Evolutionary conservation across 2,888 invertebrate species (phyloP).

Genomic region (Folsomia candida): DNA sequence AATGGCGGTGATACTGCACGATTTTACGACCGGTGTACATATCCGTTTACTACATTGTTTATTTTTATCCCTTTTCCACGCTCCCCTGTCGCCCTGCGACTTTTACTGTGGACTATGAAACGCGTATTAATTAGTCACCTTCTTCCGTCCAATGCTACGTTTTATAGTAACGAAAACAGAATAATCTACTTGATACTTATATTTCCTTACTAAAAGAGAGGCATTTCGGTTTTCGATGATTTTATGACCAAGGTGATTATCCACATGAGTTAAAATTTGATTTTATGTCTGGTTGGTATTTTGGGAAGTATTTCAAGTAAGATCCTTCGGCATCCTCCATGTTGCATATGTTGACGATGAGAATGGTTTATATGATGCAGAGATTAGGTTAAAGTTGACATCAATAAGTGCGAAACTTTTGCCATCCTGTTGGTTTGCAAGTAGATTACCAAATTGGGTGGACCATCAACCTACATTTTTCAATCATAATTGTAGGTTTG

Average conservation of each 20-base stretch:
- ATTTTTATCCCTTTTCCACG: background rate
- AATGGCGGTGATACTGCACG: no score
- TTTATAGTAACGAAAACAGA: no score
- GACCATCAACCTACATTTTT: background rate
- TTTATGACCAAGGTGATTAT: background rate
- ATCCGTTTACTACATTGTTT: conserved; percentile 8
- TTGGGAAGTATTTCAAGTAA: no score
- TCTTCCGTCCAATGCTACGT: no score
- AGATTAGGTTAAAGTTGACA: background rate
- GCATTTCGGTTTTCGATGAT: background rate
- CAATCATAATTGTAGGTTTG: background rate
- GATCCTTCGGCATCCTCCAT: no score
- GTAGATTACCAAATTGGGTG: background rate
- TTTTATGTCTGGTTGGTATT: background rate
- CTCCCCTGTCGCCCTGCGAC: background rate
- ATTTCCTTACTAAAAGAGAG: no score
- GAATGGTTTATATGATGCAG: background rate
- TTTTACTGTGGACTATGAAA: background rate
- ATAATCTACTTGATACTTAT: no score
- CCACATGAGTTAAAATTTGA: background rate
- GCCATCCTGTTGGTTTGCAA: background rate
- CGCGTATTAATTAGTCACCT: conserved; percentile 3
- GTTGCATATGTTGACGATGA: background rate
- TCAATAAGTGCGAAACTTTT: background rate
- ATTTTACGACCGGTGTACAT: background rate